phyloP scores from a whole-genome alignment of 2,797 vertebrate genomes.

The Falco peregrinus region DNA sequence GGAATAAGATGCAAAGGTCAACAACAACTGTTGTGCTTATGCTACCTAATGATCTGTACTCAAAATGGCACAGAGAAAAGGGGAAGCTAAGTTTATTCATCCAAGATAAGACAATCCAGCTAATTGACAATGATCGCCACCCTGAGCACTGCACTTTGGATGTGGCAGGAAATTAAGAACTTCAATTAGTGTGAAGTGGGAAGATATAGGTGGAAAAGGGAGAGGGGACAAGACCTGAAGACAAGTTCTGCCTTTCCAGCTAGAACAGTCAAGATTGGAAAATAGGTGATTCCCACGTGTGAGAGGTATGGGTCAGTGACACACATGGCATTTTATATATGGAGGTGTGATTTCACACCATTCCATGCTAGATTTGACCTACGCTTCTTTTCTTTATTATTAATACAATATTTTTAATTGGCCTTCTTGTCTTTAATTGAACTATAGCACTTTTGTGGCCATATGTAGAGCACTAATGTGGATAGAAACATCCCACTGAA shows the following conservation, averaged over 20 bases:
- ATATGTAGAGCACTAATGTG: not conserved
- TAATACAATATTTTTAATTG: not conserved
- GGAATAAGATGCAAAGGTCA: not conserved
- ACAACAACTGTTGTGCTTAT: not conserved
- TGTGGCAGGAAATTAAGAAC: not conserved
- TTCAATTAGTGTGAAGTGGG: not conserved
- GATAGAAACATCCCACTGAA: not conserved
- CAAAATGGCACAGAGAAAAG: not conserved
- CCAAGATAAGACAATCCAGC: not conserved
- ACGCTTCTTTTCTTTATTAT: not conserved
- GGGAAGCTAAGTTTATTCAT: not conserved
- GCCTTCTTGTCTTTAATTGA: not conserved
- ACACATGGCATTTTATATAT: not conserved
- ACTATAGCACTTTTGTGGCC: not conserved
- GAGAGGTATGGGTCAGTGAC: not conserved
- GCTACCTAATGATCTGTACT: not conserved
- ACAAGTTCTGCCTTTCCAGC: not conserved
- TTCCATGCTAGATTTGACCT: not conserved
- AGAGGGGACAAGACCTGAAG: not conserved
- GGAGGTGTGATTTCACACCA: not conserved
- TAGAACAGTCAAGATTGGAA: not conserved
- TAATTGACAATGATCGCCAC: not conserved
- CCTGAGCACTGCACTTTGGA: not conserved
- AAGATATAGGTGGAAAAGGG: not conserved
- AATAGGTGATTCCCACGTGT: not conserved